phyloP scores from a whole-genome alignment of 2,113 vertebrate species.

The Ranitomeya variabilis region DNA sequence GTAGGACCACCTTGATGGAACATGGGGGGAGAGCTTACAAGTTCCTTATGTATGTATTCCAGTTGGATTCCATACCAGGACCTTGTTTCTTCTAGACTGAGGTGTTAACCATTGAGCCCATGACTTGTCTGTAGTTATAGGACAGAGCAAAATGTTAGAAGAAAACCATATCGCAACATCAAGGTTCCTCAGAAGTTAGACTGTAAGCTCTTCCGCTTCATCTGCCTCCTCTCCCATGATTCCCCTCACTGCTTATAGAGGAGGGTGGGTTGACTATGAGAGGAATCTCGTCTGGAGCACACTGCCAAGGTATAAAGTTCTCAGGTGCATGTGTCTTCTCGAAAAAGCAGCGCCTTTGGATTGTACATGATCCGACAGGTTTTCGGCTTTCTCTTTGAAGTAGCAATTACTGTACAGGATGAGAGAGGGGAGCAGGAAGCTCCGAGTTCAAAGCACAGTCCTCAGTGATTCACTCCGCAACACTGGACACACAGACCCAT shows the following conservation, averaged over 20 bases:
- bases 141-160: background rate
- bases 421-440: slow-evolving; percentile 54
- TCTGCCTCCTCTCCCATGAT: background rate
- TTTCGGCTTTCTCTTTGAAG: slow-evolving; percentile 48
- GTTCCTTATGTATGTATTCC: too few species aligned
- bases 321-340: slow-evolving; percentile 54
- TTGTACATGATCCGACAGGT: slow-evolving; percentile 55
- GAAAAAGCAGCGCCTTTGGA: slow-evolving; percentile 22
- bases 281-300: slow-evolving; percentile 4
- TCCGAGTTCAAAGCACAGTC: slow-evolving; percentile 51
- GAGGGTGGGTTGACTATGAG: background rate
- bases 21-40: too few species aligned
- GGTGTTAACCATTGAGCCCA: too few species aligned
- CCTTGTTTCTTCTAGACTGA: too few species aligned
- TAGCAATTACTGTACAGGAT: slow-evolving; percentile 55
- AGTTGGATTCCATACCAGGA: too few species aligned
- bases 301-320: background rate
- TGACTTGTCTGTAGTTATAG: too few species aligned
- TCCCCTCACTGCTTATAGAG: background rate
- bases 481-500: slow-evolving; percentile 52
- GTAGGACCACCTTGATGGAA: too few species aligned
- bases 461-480: slow-evolving; percentile 51
- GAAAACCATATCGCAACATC: background rate
- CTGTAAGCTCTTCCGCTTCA: slow-evolving; percentile 14
- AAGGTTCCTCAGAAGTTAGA: background rate